Percentiles rank a stretch among this genome's conserved stretches.
These are phyloP conservation scores for Gymnorhina tibicen DNA, from an alignment of 2,113 vertebrate genomes.

Conservation along the genomic window DNA sequence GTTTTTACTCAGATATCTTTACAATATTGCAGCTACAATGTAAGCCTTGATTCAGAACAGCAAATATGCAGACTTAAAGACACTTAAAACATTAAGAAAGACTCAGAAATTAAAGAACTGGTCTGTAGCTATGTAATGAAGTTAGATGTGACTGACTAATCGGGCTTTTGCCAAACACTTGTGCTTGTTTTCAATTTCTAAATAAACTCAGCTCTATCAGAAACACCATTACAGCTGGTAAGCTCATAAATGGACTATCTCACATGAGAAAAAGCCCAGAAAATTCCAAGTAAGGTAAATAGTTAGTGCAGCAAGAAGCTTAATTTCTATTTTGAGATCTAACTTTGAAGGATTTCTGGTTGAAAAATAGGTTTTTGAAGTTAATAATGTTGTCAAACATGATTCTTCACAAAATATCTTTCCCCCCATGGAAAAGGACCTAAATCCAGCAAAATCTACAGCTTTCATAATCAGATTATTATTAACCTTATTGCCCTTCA, in stretches of 20 bases:
- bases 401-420: background rate
- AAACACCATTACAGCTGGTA: background rate
- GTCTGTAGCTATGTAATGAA: background rate
- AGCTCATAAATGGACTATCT: background rate
- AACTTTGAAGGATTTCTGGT: background rate
- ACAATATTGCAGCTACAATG: background rate
- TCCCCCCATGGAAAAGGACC: background rate
- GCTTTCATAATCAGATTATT: background rate
- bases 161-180: background rate
- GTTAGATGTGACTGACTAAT: background rate
- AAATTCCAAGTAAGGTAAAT: background rate
- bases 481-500: background rate
- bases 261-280: background rate
- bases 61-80: background rate
- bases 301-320: background rate
- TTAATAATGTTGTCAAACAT: background rate
- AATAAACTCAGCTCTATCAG: background rate
- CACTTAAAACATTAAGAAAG: background rate
- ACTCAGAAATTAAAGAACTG: background rate
- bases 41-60: background rate
- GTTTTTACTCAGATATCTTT: background rate
- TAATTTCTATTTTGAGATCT: background rate
- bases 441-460: background rate
- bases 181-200: background rate
- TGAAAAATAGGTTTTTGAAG: background rate